Conservation (phyloP, 2,888 invertebrate genomes). For the Strigamia crassipes region DNA sequence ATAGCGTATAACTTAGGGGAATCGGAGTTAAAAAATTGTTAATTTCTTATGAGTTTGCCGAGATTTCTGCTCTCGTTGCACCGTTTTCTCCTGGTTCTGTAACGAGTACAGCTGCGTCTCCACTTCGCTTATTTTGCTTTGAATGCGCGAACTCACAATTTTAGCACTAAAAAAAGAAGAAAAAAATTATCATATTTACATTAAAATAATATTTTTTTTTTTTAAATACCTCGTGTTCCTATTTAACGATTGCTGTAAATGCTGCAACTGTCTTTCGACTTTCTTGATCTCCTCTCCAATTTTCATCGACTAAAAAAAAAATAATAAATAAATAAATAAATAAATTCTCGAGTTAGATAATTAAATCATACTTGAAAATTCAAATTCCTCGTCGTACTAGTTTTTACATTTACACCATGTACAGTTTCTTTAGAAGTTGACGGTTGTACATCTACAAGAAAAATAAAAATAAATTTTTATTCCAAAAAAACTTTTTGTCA, state of each 20-base stretch:
- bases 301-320: conserved; percentile 10
- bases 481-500: too few species aligned
- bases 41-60: conserved; percentile 26
- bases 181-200: neutral
- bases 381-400: neutral
- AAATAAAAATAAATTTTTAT: neutral
- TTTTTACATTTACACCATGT: conserved; percentile 6
- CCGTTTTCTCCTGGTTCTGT: neutral
- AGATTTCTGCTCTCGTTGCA: neutral
- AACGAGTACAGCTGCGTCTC: neutral
- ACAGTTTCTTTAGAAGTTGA: neutral
- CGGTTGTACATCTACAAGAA: neutral
- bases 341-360: too few species aligned
- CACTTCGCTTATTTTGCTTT: neutral
- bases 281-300: neutral
- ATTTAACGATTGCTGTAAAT: neutral
- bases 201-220: too few species aligned
- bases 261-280: neutral
- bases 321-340: neutral
- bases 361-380: conserved; percentile 10
- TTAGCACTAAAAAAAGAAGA: neutral
- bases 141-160: neutral
- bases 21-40: neutral
- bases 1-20: neutral
- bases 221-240: conserved; percentile 5